Evolutionary conservation across 1,140 invertebrate genomes (phyloP).

Genomic region (Odontomachus brunneus): DNA sequence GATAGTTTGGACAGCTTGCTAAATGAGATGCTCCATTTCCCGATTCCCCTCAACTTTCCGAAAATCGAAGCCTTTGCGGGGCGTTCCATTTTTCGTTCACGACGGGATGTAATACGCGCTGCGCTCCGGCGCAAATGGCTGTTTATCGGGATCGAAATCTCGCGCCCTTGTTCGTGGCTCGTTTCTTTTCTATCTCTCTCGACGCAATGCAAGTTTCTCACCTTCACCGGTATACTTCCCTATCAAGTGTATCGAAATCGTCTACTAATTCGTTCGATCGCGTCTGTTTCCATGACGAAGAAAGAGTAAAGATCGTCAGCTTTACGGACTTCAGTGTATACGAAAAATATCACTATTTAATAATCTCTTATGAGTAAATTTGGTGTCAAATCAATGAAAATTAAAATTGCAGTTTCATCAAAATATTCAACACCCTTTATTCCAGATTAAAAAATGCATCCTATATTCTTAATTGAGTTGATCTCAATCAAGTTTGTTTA

Average conservation of each 20-base stretch:
- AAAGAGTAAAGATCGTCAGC: too few relatives aligned
- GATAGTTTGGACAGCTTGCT: conserved; percentile 80
- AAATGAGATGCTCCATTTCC: conserved; percentile 78
- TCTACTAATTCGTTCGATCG: background rate
- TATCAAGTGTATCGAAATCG: background rate
- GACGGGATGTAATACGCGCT: conserved; percentile 51
- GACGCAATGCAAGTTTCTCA: background rate
- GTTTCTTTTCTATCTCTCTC: background rate
- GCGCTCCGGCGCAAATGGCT: conserved; percentile 52
- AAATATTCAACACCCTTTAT: too few relatives aligned
- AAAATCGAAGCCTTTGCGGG: conserved; percentile 68
- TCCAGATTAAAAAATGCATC: too few relatives aligned
- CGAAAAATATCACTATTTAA: too few relatives aligned
- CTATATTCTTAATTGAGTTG: too few relatives aligned
- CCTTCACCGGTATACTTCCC: background rate
- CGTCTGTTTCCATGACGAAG: too few relatives aligned
- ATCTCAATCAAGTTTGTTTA: too few relatives aligned
- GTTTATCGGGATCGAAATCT: conserved; percentile 43
- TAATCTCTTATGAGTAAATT: too few relatives aligned
- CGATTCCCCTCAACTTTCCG: conserved; percentile 64
- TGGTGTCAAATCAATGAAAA: too few relatives aligned
- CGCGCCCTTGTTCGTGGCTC: background rate
- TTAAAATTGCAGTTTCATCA: too few relatives aligned
- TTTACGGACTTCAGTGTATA: too few relatives aligned
- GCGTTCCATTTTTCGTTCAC: conserved; percentile 68